Base-by-base conservation (phyloP, 2,113 vertebrate species). In the Hyla sarda region DNA sequence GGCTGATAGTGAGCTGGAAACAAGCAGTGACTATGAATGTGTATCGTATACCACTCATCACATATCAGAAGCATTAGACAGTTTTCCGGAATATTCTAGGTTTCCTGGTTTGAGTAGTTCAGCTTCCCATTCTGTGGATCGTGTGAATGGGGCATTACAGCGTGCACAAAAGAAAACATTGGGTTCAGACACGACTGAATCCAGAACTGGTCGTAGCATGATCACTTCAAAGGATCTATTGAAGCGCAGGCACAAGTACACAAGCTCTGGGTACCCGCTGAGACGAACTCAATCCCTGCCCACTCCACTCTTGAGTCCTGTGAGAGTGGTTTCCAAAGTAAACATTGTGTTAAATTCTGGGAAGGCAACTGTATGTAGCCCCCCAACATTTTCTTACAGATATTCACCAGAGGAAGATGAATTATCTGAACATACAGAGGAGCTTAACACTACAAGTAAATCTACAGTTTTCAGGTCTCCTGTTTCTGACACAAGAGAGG, bases 271-370 rank as follows among this genome's bases (percentile, higher is more conserved):
- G 65, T 95, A 88, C 87, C 95, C 95, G 17, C 88, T 99, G 2
- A 92, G 95, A 88, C 95, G 97, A 47, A 96, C 98, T 83, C 96
- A 95, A 76, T 99, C 98, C n/a, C 91, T 99, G 71, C 97, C 97
- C 5, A 90, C 93, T 67, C 93, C 96, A 0, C 84, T 97, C 41
- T 83, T 96, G 56, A 96, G 88, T 65, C 97, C 97, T 0, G 90
- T 96, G 10, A 95, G 91, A 80, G 95, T 98, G 0, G 97, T 99
- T 71, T 98, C 98, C 41, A 97, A 97, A 3, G 92, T 99, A 83
- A 97, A 95, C 25, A 96, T 99, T 72, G 95, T 95, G 72, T 89
- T 99, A 16, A 92, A 94, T 56, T 93, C 94, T 10, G 96, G 93
- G 14, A 96, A 94, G 45, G 93, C 96, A 78, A 91, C 92, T 0